phyloP scores from a whole-genome alignment of 2,797 vertebrate genomes.

The Distichodus sexfasciatus region DNA sequence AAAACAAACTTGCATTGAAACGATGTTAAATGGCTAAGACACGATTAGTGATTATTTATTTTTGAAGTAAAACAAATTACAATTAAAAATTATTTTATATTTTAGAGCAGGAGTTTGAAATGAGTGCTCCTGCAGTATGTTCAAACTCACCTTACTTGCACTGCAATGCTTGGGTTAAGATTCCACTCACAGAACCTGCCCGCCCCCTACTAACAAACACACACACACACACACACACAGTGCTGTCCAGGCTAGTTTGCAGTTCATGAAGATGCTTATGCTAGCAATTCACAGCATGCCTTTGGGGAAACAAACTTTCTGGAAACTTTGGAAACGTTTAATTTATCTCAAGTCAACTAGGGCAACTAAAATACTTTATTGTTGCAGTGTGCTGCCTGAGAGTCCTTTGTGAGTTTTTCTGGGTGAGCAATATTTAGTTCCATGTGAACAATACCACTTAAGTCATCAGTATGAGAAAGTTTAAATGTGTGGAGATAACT shows the following conservation, averaged over 20 bases:
- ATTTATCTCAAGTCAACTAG: neutral
- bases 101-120: too few species aligned
- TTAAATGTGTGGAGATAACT: too few species aligned
- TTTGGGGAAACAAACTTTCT: slow-evolving; percentile 51
- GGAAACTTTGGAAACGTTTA: slow-evolving; percentile 36
- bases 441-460: neutral
- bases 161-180: slow-evolving; percentile 57
- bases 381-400: neutral
- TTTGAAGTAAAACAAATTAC: too few species aligned
- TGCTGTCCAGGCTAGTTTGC: slow-evolving; percentile 33
- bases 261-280: slow-evolving; percentile 60
- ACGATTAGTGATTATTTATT: too few species aligned
- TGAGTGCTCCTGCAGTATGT: slow-evolving; percentile 34
- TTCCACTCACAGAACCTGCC: slow-evolving; percentile 26
- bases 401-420: neutral
- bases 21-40: too few species aligned
- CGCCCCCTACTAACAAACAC: slow-evolving; percentile 42
- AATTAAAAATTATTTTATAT: too few species aligned
- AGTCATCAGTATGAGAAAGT: neutral
- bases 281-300: slow-evolving; percentile 52
- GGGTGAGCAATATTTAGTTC: neutral
- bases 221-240: neutral
- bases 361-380: slow-evolving; percentile 6
- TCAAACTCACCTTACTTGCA: slow-evolving; percentile 48
- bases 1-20: too few species aligned